Percentiles rank a stretch among this genome's conserved stretches.
Evolutionary conservation across 2,113 vertebrate species (phyloP).

Genomic region (Ursus arctos): DNA sequence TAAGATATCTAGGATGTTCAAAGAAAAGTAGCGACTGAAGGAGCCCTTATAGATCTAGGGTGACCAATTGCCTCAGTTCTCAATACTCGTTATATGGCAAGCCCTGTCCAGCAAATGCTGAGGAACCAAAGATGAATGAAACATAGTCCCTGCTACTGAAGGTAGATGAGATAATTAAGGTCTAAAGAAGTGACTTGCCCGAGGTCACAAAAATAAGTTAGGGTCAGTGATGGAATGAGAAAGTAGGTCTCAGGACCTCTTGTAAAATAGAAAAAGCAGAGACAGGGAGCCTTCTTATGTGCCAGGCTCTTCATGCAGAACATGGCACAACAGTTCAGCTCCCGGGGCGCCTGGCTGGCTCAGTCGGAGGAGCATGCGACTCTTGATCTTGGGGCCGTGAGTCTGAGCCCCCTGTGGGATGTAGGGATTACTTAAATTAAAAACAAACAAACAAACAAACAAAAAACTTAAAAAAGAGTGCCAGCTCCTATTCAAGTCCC

Average conservation of each 20-base stretch:
- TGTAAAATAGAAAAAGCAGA: background rate
- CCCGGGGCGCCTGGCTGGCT: background rate
- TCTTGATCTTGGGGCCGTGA: background rate
- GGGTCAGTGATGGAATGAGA: background rate
- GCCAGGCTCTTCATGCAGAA: background rate
- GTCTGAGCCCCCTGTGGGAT: background rate
- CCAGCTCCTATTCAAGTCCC: background rate
- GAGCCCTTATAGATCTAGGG: background rate
- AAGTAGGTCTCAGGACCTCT: background rate
- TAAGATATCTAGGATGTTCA: background rate
- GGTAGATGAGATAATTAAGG: slow-evolving; percentile 17
- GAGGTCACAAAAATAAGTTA: slow-evolving; percentile 44
- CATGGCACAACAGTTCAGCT: background rate
- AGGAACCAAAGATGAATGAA: slow-evolving; percentile 24
- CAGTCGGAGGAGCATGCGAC: background rate
- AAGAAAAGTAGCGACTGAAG: slow-evolving; percentile 42
- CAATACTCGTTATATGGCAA: background rate
- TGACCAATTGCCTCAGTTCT: background rate
- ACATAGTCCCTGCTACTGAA: background rate
- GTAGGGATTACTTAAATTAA: background rate
- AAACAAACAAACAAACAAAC: background rate
- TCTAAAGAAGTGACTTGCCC: slow-evolving; percentile 32
- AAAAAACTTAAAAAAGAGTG: background rate
- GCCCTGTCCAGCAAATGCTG: background rate
- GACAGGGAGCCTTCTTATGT: background rate